Conservation (phyloP, 2,888 invertebrate species). For the Sinodicranocentrus sp. region DNA sequence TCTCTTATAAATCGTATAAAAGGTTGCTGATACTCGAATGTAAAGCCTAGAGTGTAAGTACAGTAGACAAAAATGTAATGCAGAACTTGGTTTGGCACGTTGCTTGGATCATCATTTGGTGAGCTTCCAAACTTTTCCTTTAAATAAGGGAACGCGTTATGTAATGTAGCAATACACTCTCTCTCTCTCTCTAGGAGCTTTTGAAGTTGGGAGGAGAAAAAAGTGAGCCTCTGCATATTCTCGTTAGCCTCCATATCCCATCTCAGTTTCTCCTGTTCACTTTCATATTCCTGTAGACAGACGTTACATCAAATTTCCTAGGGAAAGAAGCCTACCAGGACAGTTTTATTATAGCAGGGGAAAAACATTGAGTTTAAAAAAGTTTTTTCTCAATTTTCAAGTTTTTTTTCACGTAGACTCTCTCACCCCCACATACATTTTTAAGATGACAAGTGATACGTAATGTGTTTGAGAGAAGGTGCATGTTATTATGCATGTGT, state of each 20-base stretch:
- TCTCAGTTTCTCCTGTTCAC: too few relatives aligned
- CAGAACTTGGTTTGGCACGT: constrained; percentile 40
- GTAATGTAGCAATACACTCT: background rate
- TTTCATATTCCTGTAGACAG: too few relatives aligned
- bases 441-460: constrained; percentile 29
- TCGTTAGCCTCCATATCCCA: too few relatives aligned
- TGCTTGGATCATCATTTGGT: constrained; percentile 63
- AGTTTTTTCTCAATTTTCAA: constrained; percentile 14
- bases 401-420: background rate
- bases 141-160: background rate
- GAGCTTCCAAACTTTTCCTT: constrained; percentile 61
- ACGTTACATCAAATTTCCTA: too few relatives aligned
- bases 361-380: background rate
- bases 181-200: too few relatives aligned
- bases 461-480: too few relatives aligned
- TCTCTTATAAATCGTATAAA: background rate
- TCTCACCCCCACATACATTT: background rate
- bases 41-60: background rate
- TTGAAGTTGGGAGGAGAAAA: too few relatives aligned
- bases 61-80: background rate
- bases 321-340: too few relatives aligned
- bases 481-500: constrained; percentile 14
- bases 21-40: background rate
- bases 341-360: constrained; percentile 39
- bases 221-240: too few relatives aligned